Evolutionary conservation across 1,140 invertebrate species (phyloP).

Genomic region (Portunus trituberculatus): DNA sequence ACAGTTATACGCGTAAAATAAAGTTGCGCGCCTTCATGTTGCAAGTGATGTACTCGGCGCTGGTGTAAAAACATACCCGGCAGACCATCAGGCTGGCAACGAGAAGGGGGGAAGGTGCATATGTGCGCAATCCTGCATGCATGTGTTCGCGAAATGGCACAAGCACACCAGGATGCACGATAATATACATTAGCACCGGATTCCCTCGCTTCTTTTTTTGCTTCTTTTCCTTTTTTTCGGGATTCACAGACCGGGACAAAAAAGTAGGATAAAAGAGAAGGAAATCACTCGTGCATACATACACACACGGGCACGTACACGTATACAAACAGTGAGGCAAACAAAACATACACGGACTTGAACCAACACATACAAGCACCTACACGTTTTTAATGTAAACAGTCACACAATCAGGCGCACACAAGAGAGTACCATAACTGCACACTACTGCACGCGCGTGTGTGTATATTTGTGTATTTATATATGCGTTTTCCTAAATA

Average conservation of each 20-base stretch:
- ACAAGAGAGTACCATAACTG: slow-evolving; percentile 5
- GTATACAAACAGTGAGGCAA: slow-evolving; percentile 7
- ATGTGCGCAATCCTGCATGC: not conserved
- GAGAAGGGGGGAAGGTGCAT: not conserved
- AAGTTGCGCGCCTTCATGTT: slow-evolving; percentile 1
- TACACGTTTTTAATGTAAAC: slow-evolving; percentile 29
- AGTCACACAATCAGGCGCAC: slow-evolving; percentile 15
- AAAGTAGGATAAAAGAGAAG: not conserved
- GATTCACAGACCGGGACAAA: not conserved
- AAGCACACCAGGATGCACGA: not conserved
- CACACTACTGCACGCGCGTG: slow-evolving; percentile 1
- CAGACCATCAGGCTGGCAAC: not conserved
- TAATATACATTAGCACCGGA: slow-evolving; percentile 7
- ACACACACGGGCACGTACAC: not conserved
- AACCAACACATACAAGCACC: slow-evolving; percentile 44
- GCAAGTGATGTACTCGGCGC: slow-evolving; percentile 8
- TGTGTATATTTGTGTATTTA: slow-evolving; percentile 54
- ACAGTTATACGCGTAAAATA: slow-evolving; percentile 13
- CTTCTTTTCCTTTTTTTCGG: not conserved
- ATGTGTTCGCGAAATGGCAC: not conserved
- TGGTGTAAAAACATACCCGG: slow-evolving; percentile 5
- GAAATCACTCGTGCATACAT: not conserved
- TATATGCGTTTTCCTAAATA: slow-evolving; percentile 10
- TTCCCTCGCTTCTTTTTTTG: not conserved
- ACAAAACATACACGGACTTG: slow-evolving; percentile 30